Evolutionary conservation across 1,140 invertebrate species (phyloP).

Genomic region (Tetraneura akinire): DNA sequence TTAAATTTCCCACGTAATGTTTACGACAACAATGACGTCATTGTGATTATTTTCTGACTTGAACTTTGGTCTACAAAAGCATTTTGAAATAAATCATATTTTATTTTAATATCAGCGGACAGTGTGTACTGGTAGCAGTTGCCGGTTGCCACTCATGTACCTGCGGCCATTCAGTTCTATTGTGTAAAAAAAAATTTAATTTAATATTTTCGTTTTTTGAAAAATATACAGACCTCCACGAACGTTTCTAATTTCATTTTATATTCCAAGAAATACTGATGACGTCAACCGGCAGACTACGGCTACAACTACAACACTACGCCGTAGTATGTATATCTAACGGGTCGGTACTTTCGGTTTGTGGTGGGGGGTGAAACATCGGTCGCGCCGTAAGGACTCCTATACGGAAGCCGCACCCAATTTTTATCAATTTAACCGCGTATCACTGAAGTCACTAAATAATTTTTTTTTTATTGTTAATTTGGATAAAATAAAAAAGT

Average conservation of each 20-base stretch:
- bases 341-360: constrained; percentile 1
- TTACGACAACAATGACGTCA: neutral
- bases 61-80: too few species aligned
- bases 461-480: constrained; percentile 48
- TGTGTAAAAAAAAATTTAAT: too few species aligned
- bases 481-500: constrained; percentile 23
- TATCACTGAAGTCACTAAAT: constrained; percentile 26
- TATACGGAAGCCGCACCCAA: constrained; percentile 51
- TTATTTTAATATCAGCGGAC: too few species aligned
- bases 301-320: too few species aligned
- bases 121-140: too few species aligned
- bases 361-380: neutral
- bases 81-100: too few species aligned
- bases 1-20: constrained; percentile 1
- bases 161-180: too few species aligned
- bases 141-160: too few species aligned
- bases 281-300: constrained; percentile 47
- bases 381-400: constrained; percentile 4
- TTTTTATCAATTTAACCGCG: constrained; percentile 45
- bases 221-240: too few species aligned
- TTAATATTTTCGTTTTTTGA: too few species aligned
- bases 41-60: too few species aligned
- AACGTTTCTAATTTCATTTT: neutral
- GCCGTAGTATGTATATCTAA: neutral
- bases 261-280: constrained; percentile 39